These are phyloP conservation scores for Acipenser oxyrinchus DNA, from an alignment of 2,797 vertebrate species.

Conservation along the genomic window DNA sequence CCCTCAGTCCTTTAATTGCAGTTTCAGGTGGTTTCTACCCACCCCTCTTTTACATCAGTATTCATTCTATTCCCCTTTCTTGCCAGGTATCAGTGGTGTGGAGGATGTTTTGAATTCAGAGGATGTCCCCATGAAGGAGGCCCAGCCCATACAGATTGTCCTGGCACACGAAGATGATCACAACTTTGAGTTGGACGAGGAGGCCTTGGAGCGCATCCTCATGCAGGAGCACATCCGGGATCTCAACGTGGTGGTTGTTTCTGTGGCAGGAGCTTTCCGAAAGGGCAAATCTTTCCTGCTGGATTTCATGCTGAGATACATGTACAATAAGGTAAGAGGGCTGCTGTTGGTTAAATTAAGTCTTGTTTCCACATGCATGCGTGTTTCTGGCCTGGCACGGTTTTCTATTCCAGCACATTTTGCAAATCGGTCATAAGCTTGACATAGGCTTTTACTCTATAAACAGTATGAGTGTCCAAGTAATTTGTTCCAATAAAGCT, in stretches of 20 bases:
- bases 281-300: slow-evolving; percentile 98
- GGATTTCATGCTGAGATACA: slow-evolving; percentile 97
- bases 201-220: slow-evolving; percentile 81
- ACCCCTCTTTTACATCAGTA: not conserved
- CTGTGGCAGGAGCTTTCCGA: slow-evolving; percentile 94
- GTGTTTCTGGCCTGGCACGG: not conserved
- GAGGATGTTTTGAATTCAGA: slow-evolving; percentile 50
- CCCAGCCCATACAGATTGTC: slow-evolving; percentile 82
- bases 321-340: slow-evolving; percentile 59
- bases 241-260: slow-evolving; percentile 90
- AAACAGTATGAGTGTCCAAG: no score
- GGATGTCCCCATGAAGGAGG: slow-evolving; percentile 29
- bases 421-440: no score
- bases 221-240: slow-evolving; percentile 91
- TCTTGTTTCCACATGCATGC: not conserved
- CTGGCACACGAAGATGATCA: slow-evolving; percentile 83
- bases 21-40: not conserved
- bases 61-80: not conserved
- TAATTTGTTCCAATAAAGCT: no score
- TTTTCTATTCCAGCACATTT: not conserved
- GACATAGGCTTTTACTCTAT: no score
- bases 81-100: slow-evolving; percentile 49
- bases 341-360: slow-evolving; percentile 12
- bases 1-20: not conserved
- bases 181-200: slow-evolving; percentile 85